Base-by-base conservation (phyloP, 64 coral and sea anemone genomes). In the Pocillopora damicornis region DNA sequence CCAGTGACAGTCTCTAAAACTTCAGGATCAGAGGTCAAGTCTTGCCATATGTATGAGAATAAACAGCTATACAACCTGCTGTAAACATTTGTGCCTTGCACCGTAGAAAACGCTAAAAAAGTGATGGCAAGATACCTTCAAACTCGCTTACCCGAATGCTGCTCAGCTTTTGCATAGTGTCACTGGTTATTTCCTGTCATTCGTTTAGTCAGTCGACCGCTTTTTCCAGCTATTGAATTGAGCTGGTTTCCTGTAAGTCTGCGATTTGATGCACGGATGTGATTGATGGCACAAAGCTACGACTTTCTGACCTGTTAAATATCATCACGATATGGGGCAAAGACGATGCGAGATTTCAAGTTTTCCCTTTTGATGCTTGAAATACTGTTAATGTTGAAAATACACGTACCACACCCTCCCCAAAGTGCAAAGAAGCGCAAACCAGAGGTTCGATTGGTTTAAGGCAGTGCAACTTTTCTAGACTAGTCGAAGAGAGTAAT, bases 21-120 rank as follows among this genome's bases (percentile, higher is more conserved):
- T 79, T 89, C 87, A 61, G 88, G 36, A 56, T 86, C 80, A 86
- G 89, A 91, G 68, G 89, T 91, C 58, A 91, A 34, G 18, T 86
- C 83, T 68, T 86, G 81, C 89, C 71, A 83, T 81, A 75, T 78
- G 42, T 71, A 30, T 30, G 88, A 79, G 77, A 72, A 61, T 82
- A 80, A 14, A 68, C 88, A 57, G 78, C 37, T 60, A 89, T 37
- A 34, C 67, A 82, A 60, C 78, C 88, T 5, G 88, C 88, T 82
- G 34, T 89, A 35, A 89, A 89, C 12, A 45, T 80, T 74, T 83
- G 73, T 37, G 61, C 74, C 66, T 59, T 88, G 30, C 30, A 30
- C 23, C 37, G 23, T 35, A 78, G 56, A 78, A 88, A 88, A 87
- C 56, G 56, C 22, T 42, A 7, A 45, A 79, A 79, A 59, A 79